Evolutionary conservation across 2,888 invertebrate genomes (phyloP).

Genomic region (Urechis unicinctus): DNA sequence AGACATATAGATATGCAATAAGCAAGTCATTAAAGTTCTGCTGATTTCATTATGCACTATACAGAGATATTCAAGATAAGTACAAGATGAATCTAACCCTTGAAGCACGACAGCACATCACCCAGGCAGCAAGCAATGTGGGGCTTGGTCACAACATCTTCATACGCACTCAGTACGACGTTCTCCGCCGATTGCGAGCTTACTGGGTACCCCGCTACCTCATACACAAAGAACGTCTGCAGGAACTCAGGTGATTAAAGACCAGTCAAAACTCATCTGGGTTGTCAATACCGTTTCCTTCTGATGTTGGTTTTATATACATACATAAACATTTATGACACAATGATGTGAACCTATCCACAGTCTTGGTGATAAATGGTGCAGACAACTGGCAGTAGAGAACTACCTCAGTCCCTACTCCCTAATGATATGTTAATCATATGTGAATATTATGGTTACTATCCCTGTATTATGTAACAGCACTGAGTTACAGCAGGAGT

Average conservation of each 20-base stretch:
- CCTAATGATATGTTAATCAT: no score
- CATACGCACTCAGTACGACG: slow-evolving; percentile 49
- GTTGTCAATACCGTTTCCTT: not conserved
- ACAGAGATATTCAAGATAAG: slow-evolving; percentile 48
- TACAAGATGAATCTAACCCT: slow-evolving; percentile 43
- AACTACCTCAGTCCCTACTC: no score
- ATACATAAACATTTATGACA: no score
- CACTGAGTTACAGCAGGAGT: no score
- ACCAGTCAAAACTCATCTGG: not conserved
- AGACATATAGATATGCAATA: not conserved
- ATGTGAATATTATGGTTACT: no score
- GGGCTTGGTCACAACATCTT: slow-evolving; percentile 46
- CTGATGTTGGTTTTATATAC: not conserved
- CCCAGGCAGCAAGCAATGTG: slow-evolving; percentile 32
- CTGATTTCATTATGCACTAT: no score
- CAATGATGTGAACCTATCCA: no score
- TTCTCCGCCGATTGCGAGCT: slow-evolving; percentile 43
- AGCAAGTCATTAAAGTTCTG: not conserved
- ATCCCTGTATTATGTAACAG: no score
- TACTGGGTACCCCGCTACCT: slow-evolving; percentile 50
- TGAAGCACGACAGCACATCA: slow-evolving; percentile 43
- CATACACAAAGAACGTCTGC: slow-evolving; percentile 39
- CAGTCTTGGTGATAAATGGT: no score
- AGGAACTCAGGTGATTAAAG: slow-evolving; percentile 20
- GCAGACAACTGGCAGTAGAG: no score